Evolutionary conservation across 2,888 invertebrate genomes (phyloP).

Genomic region (Pseudococcus jackbeardsleyi): DNA sequence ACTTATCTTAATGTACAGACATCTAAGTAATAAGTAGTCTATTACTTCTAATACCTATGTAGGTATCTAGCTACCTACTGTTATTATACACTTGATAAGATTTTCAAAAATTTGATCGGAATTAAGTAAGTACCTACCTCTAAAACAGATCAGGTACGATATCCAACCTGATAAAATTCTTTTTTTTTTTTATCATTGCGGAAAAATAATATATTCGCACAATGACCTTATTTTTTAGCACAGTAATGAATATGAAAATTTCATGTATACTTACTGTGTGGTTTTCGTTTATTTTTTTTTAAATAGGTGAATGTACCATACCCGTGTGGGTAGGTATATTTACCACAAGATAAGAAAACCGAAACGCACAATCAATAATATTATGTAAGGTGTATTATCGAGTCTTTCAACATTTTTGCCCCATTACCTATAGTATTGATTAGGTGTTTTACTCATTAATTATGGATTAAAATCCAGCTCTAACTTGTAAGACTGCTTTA

Average conservation of each 20-base stretch:
- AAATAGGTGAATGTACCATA: neutral
- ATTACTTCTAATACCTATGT: too few species aligned
- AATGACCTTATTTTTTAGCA: neutral
- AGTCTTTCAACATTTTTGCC: constrained; percentile 1
- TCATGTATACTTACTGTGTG: too few species aligned
- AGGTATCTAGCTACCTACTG: too few species aligned
- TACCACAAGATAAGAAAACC: neutral
- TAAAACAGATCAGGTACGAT: too few species aligned
- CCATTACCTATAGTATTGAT: neutral
- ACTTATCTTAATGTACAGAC: too few species aligned
- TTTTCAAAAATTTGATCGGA: too few species aligned
- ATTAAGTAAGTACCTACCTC: too few species aligned
- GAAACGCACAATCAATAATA: constrained; percentile 27
- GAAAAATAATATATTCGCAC: neutral
- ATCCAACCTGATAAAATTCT: neutral
- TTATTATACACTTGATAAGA: too few species aligned
- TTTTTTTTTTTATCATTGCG: neutral
- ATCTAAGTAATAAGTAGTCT: too few species aligned
- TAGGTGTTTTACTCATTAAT: neutral
- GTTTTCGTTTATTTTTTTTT: too few species aligned
- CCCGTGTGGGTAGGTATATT: neutral
- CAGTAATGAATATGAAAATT: neutral
- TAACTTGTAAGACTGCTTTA: neutral
- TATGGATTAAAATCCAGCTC: constrained; percentile 9
- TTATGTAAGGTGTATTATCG: neutral